Base-by-base conservation (phyloP, 2,888 invertebrate species). In the Ophioninae sp. region DNA sequence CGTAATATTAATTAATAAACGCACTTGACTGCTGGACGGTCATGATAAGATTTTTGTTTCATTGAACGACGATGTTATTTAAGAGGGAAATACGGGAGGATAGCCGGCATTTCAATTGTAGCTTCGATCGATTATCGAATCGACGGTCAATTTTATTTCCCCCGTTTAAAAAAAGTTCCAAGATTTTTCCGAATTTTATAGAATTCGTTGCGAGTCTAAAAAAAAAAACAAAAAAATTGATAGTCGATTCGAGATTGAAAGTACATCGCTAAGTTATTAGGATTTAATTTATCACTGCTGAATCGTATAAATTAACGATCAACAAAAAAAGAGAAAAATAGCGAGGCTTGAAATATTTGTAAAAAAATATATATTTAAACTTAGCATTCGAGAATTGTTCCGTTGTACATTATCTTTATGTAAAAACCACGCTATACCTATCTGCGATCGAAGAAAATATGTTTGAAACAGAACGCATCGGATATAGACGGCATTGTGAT, bases 401-500 rank as follows among this genome's bases (percentile, higher is more conserved):
- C 51, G 51, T 51, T 51, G 51, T 51, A 51, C 13, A 51, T 51
- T 63, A 39, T 41, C n/a, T 65, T 56, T 64, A 56, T 20, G 44
- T 64, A 39, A 20, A 56, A 56, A 65, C 64, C 63, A 73, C 73
- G 39, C 39, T 59, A 72, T 22, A 51, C 51, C 59, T 6, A 37
- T 78, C 39, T 41, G 56, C 51, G 59, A 71, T 56, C 6, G 65
- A 56, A 61, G 65, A 75, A 68, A 30, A 30, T 30, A 30, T 30
- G 30, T 30, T 30, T 41, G 9, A 65, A 23, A 41, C 44, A 72
- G 65, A 65, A 64, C 64, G 37, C 81, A 75, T 44, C 80, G 75
- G 75, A 79, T 74, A 79, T 79, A 81, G 76, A 83, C 72, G 85
- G 84, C 85, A 87, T 86, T 87, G 87, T 88, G 88, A 88, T 86